Percentiles rank a stretch among this genome's conserved stretches.
phyloP scores from a whole-genome alignment of 2,888 invertebrate species.

The Hyles lineata region DNA sequence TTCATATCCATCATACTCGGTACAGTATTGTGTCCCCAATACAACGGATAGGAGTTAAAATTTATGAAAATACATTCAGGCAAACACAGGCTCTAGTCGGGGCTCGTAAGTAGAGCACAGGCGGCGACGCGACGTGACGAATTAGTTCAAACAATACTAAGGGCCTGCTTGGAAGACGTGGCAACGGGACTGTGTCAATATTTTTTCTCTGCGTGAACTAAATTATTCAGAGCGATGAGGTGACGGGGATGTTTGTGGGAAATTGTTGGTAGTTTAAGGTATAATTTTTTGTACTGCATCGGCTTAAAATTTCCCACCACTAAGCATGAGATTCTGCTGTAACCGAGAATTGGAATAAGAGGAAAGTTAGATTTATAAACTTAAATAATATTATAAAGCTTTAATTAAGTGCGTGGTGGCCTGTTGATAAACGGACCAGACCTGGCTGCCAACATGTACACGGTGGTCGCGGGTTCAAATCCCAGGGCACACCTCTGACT shows the following conservation, averaged over 20 bases:
- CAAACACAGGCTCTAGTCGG: not conserved
- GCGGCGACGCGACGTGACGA: conserved; percentile 23
- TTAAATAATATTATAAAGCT: no score
- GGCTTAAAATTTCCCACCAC: no score
- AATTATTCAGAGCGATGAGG: conserved; percentile 30
- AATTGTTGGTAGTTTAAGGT: not conserved
- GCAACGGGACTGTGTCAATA: conserved; percentile 33
- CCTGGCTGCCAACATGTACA: no score
- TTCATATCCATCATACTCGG: not conserved
- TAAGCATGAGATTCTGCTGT: no score
- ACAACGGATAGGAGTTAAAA: not conserved
- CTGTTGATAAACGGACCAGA: no score
- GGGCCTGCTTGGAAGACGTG: conserved; percentile 27
- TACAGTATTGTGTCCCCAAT: not conserved
- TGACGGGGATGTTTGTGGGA: not conserved
- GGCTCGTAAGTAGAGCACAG: not conserved
- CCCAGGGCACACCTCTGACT: no score
- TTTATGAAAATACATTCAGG: not conserved
- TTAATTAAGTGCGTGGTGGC: no score
- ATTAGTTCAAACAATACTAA: conserved; percentile 34
- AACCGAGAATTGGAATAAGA: no score
- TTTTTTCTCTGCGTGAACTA: conserved; percentile 28
- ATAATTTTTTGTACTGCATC: not conserved
- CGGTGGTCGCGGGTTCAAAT: no score
- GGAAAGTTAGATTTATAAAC: no score